A percentile compares a stretch with the other conserved stretches of the same genome.
Evolutionary conservation across 2,113 vertebrate species (phyloP).

Genomic region (Poicephalus meyeri): DNA sequence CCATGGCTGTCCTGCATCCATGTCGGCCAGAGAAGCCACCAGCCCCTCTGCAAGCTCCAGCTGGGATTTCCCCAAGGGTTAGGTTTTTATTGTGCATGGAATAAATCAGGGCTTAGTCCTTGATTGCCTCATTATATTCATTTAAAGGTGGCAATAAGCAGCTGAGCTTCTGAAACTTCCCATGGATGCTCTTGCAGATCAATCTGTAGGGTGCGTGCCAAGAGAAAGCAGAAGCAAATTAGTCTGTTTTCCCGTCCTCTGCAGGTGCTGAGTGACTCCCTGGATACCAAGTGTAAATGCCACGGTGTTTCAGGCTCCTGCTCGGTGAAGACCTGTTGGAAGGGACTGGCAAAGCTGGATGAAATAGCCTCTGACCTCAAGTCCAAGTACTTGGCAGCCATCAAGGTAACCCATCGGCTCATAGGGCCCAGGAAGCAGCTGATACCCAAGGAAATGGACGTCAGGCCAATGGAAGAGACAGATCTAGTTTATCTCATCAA

Average conservation of each 20-base stretch:
- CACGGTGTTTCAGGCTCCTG: conserved; percentile 83
- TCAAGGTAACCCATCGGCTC: conserved; percentile 73
- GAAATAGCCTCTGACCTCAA: conserved; percentile 76
- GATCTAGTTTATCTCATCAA: conserved; percentile 78
- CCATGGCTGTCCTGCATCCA: not conserved
- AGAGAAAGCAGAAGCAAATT: not conserved
- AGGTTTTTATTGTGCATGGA: not conserved
- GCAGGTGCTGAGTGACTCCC: conserved; percentile 74
- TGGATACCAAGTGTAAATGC: conserved; percentile 80
- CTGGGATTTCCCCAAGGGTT: not conserved
- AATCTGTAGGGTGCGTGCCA: no score
- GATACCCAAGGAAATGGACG: conserved; percentile 70
- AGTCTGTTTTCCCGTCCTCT: not conserved
- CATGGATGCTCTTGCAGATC: not conserved
- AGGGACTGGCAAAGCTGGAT: conserved; percentile 69
- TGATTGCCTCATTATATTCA: not conserved
- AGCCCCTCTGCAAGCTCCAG: not conserved
- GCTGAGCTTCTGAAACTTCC: not conserved
- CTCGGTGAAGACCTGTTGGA: conserved; percentile 82
- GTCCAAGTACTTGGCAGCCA: conserved; percentile 76
- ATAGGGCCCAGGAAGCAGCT: conserved; percentile 72
- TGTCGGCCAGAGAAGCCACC: not conserved
- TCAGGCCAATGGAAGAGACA: conserved; percentile 66
- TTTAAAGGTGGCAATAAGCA: not conserved
- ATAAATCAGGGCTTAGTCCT: not conserved